These are phyloP conservation scores for Azorinus chamasolen DNA, from an alignment of 2,888 invertebrate species.

Conservation along the genomic window DNA sequence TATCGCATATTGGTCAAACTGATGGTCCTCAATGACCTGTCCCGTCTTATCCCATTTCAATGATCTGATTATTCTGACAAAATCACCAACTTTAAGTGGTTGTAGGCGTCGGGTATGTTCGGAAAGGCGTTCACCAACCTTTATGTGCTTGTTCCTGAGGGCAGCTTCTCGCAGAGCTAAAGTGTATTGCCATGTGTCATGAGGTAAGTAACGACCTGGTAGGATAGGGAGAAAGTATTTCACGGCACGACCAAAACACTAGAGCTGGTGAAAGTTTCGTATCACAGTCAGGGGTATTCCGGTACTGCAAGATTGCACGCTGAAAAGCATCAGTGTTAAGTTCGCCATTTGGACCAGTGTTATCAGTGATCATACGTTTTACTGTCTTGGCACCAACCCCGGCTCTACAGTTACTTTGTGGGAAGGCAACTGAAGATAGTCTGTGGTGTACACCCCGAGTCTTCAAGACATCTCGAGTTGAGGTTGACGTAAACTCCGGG, in stretches of 20 bases:
- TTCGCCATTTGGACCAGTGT: no score
- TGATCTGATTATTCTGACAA: no score
- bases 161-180: conserved; percentile 56
- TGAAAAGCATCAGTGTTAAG: conserved; percentile 67
- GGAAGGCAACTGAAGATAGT: no score
- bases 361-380: conserved; percentile 70
- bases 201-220: no score
- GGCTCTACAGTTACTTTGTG: no score
- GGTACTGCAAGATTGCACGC: conserved; percentile 66
- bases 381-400: no score
- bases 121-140: conserved; percentile 47
- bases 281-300: conserved; percentile 69
- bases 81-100: conserved; percentile 58
- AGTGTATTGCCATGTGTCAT: conserved; percentile 65
- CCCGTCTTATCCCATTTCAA: conserved; percentile 74
- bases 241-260: conserved; percentile 54
- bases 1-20: conserved; percentile 64
- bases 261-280: conserved; percentile 71
- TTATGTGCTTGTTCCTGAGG: no score
- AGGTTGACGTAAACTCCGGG: no score
- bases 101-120: conserved; percentile 65
- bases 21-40: conserved; percentile 64
- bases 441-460: no score
- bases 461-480: no score
- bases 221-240: conserved; percentile 67